These are phyloP conservation scores for Adoxophyes honmai DNA, from an alignment of 1,140 invertebrate species.

Conservation along the genomic window DNA sequence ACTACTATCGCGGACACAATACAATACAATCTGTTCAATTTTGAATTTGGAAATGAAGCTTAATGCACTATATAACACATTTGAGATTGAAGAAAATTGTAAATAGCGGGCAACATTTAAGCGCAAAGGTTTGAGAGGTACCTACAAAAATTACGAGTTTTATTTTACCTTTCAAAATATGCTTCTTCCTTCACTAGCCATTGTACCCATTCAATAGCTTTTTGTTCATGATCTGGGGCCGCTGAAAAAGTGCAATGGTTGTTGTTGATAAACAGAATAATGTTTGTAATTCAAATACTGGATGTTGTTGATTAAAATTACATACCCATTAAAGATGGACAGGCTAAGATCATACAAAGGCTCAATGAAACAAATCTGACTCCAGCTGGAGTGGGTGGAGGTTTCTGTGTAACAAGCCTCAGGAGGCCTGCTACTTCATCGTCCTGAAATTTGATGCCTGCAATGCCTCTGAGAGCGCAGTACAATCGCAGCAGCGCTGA, in stretches of 20 bases:
- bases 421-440: slow-evolving; percentile 93
- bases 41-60: too few relatives aligned
- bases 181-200: slow-evolving; percentile 95
- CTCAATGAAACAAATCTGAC: slow-evolving; percentile 95
- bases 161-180: slow-evolving; percentile 83
- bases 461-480: slow-evolving; percentile 94
- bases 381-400: slow-evolving; percentile 92
- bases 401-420: slow-evolving; percentile 91
- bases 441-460: slow-evolving; percentile 94
- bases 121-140: too few relatives aligned
- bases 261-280: slow-evolving; percentile 12
- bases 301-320: slow-evolving; percentile 20
- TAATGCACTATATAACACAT: too few relatives aligned
- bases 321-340: slow-evolving; percentile 89
- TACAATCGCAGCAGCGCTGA: slow-evolving; percentile 83
- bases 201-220: slow-evolving; percentile 95
- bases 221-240: slow-evolving; percentile 88
- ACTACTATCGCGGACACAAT: too few relatives aligned
- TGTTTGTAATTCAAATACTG: too few relatives aligned
- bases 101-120: too few relatives aligned
- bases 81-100: too few relatives aligned
- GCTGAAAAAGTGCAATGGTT: slow-evolving; percentile 47
- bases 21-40: too few relatives aligned
- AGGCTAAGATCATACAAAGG: slow-evolving; percentile 96
- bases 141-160: too few relatives aligned